Evolutionary conservation across 2,113 vertebrate genomes (phyloP).

Genomic region (Callorhinus ursinus): DNA sequence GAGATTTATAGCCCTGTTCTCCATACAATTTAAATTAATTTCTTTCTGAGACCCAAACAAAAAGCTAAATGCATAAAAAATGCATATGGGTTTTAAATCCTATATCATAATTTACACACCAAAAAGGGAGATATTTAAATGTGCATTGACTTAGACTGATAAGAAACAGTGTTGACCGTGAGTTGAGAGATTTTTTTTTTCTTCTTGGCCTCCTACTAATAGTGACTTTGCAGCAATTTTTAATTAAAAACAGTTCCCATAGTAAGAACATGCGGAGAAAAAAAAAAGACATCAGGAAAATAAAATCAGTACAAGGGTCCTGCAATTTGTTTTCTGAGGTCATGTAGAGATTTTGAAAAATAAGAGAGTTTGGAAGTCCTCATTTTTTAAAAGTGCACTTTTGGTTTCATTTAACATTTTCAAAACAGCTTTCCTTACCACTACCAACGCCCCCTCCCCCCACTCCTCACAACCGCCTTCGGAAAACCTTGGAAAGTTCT

Average conservation of each 20-base stretch:
- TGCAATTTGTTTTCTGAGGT: constrained; percentile 75
- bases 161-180: constrained; percentile 80
- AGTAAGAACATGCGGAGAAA: constrained; percentile 48
- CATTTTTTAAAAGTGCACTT: constrained; percentile 80
- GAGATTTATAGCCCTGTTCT: constrained; percentile 70
- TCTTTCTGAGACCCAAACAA: constrained; percentile 66
- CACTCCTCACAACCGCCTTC: not conserved
- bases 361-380: constrained; percentile 75
- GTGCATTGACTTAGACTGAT: constrained; percentile 74
- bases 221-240: constrained; percentile 87
- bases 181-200: constrained; percentile 75
- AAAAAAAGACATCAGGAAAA: constrained; percentile 72
- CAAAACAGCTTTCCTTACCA: constrained; percentile 67
- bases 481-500: constrained; percentile 70
- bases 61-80: constrained; percentile 51
- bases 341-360: constrained; percentile 63
- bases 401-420: constrained; percentile 81
- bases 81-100: constrained; percentile 59
- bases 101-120: constrained; percentile 66
- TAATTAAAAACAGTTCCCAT: constrained; percentile 88
- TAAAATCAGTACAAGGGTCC: constrained; percentile 59
- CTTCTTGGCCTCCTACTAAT: constrained; percentile 79
- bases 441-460: not conserved
- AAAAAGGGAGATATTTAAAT: constrained; percentile 69
- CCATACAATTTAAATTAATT: constrained; percentile 72